Percentiles rank a stretch among this genome's conserved stretches.
Evolutionary conservation across 2,113 vertebrate genomes (phyloP).

Genomic region (Agapornis roseicollis): DNA sequence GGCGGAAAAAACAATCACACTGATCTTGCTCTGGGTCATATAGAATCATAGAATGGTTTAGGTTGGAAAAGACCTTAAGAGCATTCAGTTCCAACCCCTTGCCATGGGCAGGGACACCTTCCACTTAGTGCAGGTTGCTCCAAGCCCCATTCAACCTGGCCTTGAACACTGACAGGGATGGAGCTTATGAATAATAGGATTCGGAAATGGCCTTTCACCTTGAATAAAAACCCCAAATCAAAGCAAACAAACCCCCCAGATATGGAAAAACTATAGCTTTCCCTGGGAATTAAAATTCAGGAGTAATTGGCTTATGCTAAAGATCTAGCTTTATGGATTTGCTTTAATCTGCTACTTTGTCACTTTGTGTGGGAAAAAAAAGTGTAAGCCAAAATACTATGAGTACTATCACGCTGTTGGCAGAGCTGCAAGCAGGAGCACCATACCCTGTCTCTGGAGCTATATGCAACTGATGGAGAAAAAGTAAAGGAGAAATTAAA

Average conservation of each 20-base stretch:
- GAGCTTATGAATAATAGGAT: not conserved
- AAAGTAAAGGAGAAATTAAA: conserved; percentile 11
- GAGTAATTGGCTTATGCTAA: conserved; percentile 43
- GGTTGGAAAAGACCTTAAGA: not conserved
- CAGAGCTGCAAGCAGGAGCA: conserved; percentile 48
- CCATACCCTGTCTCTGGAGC: not conserved
- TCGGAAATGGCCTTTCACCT: not conserved
- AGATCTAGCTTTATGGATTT: conserved; percentile 56
- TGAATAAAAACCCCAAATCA: not conserved
- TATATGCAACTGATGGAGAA: not conserved
- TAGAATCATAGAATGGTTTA: not conserved
- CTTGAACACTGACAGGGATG: not conserved
- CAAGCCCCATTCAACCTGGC: not conserved
- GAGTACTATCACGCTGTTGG: conserved; percentile 53
- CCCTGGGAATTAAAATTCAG: conserved; percentile 37
- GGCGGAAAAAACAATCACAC: not conserved
- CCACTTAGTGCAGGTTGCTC: not conserved
- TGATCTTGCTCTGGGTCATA: not conserved
- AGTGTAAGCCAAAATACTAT: conserved; percentile 63
- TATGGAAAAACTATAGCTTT: not conserved
- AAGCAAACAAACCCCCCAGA: not conserved
- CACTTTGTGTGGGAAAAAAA: conserved; percentile 62
- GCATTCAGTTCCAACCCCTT: not conserved
- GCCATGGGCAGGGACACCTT: not conserved
- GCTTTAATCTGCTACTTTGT: conserved; percentile 64